Evolutionary conservation across 2,797 vertebrate species (phyloP), one percentile per base, ranked within the genome.

Genomic region (Silurus aristotelis): DNA sequence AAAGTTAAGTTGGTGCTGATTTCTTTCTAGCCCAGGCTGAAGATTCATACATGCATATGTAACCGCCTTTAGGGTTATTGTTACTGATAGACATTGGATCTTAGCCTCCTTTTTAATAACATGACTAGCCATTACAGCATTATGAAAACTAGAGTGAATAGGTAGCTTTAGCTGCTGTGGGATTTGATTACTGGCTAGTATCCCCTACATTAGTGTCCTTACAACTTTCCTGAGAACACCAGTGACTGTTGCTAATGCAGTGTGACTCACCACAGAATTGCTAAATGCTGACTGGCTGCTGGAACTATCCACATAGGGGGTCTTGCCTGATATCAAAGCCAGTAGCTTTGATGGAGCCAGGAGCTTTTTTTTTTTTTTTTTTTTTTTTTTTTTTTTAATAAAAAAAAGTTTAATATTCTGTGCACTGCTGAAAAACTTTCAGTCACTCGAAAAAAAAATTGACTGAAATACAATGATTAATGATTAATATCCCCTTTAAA

Each of bases 281-380:
- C 38, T 38, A 73, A 73, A 73, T 27, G n/a, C 22, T 55, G 72
- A 75, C 55, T 27, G 72, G 43, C 43, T 72, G 20, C 70, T 72
- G 68, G 70, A 9, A n/a, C 12, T 4, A 14, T 55, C n/a, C n/a
- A 15, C 52, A 9, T 15, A 9, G 22, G n/a, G 6, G 12, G 22
- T 75, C 48, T 75, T 75, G 43, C 1, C 13, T 48, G 19, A 72
- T 1, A 55, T 19, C 15, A 75, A 25, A 17, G n/a, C 6, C n/a
- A 27, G 52, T n/a, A 75, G 14, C 48, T 55, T 38, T 38, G 38
- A 8, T 38, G 38, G 4, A 38, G 38, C 38, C 38, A 38, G 3
- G 0, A 38, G 3, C 3, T 38, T 38, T 4, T 38, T 9, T 9
- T 1, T 56, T 56, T 56, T 8, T 8, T 8, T 27, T 27, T n/a